Percentiles rank a stretch among this genome's conserved stretches.
These are phyloP conservation scores for Halcyon badia DNA, from an alignment of 2,797 vertebrate species.

Conservation along the genomic window DNA sequence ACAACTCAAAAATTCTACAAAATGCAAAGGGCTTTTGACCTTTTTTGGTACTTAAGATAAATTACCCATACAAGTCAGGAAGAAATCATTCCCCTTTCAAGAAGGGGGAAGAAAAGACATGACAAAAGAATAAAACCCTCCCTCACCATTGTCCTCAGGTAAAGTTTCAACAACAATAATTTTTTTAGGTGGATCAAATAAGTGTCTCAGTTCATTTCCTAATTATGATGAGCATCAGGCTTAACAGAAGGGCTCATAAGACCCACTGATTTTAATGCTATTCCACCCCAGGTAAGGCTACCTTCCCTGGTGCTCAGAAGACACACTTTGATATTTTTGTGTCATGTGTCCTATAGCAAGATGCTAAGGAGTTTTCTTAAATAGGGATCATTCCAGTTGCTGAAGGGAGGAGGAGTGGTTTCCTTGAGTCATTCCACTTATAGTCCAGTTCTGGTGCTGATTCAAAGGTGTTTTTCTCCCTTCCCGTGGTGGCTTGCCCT, in stretches of 20 bases:
- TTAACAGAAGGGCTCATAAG: not conserved
- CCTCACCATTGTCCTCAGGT: not conserved
- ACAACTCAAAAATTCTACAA: not conserved
- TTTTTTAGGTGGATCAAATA: not conserved
- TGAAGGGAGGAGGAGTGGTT: not conserved
- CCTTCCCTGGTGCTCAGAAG: not conserved
- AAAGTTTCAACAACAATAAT: not conserved
- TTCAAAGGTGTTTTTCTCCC: slow-evolving; percentile 32
- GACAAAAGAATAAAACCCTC: not conserved
- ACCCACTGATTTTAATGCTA: not conserved
- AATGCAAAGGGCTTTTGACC: not conserved
- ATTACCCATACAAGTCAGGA: slow-evolving; percentile 14
- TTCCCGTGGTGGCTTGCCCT: not conserved
- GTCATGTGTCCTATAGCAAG: not conserved
- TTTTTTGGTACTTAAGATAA: slow-evolving; percentile 19
- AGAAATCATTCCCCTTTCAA: not conserved
- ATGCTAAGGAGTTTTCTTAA: not conserved
- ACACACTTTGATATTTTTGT: not conserved
- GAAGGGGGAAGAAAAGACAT: not conserved
- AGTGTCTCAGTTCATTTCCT: not conserved
- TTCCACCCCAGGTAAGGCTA: not conserved
- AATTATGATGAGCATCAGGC: not conserved
- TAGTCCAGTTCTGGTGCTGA: not conserved
- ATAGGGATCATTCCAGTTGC: not conserved
- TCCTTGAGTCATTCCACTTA: not conserved